These are phyloP conservation scores for Gasterosteus nipponicus DNA, from an alignment of 2,113 vertebrate species.

Conservation along the genomic window DNA sequence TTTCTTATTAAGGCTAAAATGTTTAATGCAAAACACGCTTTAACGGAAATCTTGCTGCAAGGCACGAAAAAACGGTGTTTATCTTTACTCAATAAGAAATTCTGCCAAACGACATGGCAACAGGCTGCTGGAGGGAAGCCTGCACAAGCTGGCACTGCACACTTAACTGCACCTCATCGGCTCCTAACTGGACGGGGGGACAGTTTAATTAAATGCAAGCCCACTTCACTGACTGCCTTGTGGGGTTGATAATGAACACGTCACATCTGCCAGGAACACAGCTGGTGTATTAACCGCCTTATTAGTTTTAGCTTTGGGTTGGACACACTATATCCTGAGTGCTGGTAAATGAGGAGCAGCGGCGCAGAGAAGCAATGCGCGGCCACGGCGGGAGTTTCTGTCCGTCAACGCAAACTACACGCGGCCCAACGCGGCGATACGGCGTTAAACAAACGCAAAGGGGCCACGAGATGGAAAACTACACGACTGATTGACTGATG, in stretches of 20 bases:
- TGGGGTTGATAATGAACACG: conserved; percentile 54
- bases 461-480: not conserved
- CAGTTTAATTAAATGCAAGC: conserved; percentile 56
- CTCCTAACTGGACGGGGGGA: conserved; percentile 40
- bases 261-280: conserved; percentile 57
- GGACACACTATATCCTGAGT: conserved; percentile 33
- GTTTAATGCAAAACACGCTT: conserved; percentile 20
- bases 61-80: conserved; percentile 29
- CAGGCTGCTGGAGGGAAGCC: conserved; percentile 48
- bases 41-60: conserved; percentile 43
- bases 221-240: conserved; percentile 52
- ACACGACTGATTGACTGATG: not conserved
- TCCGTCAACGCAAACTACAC: conserved; percentile 25
- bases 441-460: conserved; percentile 3
- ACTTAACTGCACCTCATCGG: conserved; percentile 35
- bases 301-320: conserved; percentile 51
- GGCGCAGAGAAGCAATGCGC: conserved; percentile 21
- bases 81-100: conserved; percentile 43
- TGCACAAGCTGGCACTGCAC: conserved; percentile 41
- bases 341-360: conserved; percentile 58
- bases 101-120: conserved; percentile 55
- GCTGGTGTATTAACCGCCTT: conserved; percentile 55
- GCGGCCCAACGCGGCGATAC: not conserved
- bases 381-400: not conserved
- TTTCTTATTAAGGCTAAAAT: conserved; percentile 27